Conservation (phyloP, 2,797 vertebrate species). For the Xenentodon cancila region DNA sequence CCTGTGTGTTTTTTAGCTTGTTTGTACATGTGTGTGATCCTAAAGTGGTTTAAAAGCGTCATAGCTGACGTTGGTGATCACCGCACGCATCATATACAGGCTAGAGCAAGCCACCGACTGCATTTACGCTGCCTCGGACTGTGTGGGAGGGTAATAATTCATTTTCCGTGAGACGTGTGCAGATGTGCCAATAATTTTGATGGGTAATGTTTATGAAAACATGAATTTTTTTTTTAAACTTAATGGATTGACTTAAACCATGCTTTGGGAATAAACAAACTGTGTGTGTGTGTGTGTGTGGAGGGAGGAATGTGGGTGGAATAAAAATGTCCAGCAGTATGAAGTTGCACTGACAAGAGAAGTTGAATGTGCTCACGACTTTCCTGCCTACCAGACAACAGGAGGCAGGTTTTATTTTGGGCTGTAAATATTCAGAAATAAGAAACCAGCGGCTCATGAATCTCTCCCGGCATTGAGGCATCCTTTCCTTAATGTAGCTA, state of each 20-base stretch:
- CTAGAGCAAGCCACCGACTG: conserved; percentile 14
- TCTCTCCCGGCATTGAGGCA: too few species aligned
- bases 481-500: too few species aligned
- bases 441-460: too few species aligned
- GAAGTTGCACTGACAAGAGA: conserved; percentile 4
- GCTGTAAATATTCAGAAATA: too few species aligned
- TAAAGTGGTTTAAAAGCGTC: conserved; percentile 28
- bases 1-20: conserved; percentile 23
- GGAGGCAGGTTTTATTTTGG: too few species aligned
- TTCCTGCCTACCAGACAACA: background rate
- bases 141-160: background rate
- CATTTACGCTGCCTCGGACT: conserved; percentile 6
- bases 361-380: conserved; percentile 5
- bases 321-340: conserved; percentile 6
- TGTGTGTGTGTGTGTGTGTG: background rate
- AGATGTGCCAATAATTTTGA: conserved; percentile 18
- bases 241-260: conserved; percentile 14
- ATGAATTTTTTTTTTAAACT: background rate
- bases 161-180: conserved; percentile 17
- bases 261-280: conserved; percentile 23
- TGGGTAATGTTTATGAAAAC: conserved; percentile 18
- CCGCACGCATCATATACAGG: conserved; percentile 47
- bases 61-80: conserved; percentile 42
- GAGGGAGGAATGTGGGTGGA: conserved; percentile 24
- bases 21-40: conserved; percentile 24